These are phyloP conservation scores for Odontothrips loti DNA, from an alignment of 2,888 invertebrate species.

Conservation along the genomic window DNA sequence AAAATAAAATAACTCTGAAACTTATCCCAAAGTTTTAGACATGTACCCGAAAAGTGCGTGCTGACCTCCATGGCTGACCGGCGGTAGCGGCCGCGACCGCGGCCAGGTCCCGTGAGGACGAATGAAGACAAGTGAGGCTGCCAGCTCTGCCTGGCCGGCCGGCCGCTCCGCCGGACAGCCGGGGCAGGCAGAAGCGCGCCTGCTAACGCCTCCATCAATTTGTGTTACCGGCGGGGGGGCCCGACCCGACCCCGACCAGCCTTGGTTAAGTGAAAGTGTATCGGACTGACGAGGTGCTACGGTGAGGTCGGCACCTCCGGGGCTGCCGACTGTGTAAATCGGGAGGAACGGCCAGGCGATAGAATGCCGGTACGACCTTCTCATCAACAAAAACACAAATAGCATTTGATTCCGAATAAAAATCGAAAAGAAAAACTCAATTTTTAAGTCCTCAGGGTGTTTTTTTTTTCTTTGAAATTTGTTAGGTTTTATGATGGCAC, in stretches of 20 bases:
- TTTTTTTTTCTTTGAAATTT: not conserved
- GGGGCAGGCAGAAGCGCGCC: not conserved
- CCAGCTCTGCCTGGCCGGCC: not conserved
- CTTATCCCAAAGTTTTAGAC: too few relatives aligned
- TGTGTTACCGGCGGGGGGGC: not conserved
- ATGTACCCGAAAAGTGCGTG: too few relatives aligned
- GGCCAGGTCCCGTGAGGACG: not conserved
- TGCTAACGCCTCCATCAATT: not conserved
- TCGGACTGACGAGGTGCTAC: not conserved
- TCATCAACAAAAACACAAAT: too few relatives aligned
- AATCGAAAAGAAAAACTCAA: not conserved
- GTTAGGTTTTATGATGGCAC: not conserved
- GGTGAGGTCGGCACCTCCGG: not conserved
- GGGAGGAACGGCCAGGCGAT: not conserved
- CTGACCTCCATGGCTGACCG: too few relatives aligned
- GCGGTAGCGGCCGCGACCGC: too few relatives aligned
- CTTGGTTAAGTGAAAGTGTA: slow-evolving; percentile 16
- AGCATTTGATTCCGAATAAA: too few relatives aligned
- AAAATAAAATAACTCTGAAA: too few relatives aligned
- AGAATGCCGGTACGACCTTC: too few relatives aligned
- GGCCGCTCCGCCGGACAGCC: not conserved
- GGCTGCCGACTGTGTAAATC: not conserved
- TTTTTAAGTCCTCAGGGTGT: not conserved
- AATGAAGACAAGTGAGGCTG: slow-evolving; percentile 20
- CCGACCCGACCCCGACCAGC: not conserved